Evolutionary conservation across 2,113 vertebrate species (phyloP).

Genomic region (Acanthisitta chloris): DNA sequence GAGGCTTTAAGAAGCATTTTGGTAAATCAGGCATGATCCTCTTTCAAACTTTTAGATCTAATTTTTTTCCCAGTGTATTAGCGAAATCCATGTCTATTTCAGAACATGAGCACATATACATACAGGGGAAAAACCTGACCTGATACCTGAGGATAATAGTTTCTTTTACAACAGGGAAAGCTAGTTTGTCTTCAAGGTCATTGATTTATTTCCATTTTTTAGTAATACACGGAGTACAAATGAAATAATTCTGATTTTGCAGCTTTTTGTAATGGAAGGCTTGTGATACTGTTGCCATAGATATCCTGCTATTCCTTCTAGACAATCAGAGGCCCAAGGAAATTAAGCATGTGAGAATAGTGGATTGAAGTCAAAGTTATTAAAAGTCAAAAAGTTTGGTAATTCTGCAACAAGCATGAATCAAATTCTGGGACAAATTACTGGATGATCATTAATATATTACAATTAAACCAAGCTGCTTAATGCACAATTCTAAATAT

Average conservation of each 20-base stretch:
- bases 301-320: slow-evolving; percentile 26
- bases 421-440: not conserved
- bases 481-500: not conserved
- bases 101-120: not conserved
- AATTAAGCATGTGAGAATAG: slow-evolving; percentile 56
- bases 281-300: not conserved
- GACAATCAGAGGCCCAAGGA: slow-evolving; percentile 29
- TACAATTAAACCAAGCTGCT: not conserved
- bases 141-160: not conserved
- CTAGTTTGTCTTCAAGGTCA: slow-evolving; percentile 75
- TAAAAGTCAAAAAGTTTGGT: slow-evolving; percentile 76
- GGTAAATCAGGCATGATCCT: not conserved
- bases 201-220: slow-evolving; percentile 36
- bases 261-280: not conserved
- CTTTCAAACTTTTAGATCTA: slow-evolving; percentile 57
- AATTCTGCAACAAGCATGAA: slow-evolving; percentile 8
- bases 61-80: slow-evolving; percentile 13
- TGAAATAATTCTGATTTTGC: not conserved
- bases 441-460: not conserved
- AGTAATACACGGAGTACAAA: not conserved
- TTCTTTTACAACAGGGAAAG: slow-evolving; percentile 29
- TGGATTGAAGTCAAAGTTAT: slow-evolving; percentile 71
- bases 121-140: not conserved
- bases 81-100: not conserved
- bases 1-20: slow-evolving; percentile 32